Evolutionary conservation across 2,888 invertebrate species (phyloP), one percentile per base, ranked within the genome.

Genomic region (Syritta pipiens): DNA sequence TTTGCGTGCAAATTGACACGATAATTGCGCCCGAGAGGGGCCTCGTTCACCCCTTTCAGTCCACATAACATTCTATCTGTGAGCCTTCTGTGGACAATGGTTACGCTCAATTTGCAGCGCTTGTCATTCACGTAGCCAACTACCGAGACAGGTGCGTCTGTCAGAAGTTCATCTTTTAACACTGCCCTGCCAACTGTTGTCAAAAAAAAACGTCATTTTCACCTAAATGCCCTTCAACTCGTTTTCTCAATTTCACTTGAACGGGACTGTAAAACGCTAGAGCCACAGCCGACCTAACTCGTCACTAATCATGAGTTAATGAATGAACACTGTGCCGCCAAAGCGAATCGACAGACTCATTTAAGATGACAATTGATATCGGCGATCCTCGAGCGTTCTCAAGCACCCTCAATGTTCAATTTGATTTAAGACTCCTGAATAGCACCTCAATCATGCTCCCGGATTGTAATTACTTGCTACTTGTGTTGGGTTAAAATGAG

Each of bases 391-490:
- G 46, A 57, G 57, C 17, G 59, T 24, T 49, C 48, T 55, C 51
- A 37, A 69, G 69, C 35, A 46, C 60, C 19, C 44, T 69, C 51
- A 30, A 65, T 59, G 63, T 63, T 81, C 69, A 69, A 63, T 69
- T 75, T 60, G 26, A 57, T 49, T 77, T 71, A 65, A 71, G 51
- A 63, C 63, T 71, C 48, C 63, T 65, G 76, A 77, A 77, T 71
- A 71, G 76, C 76, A 77, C 76, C 76, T 77, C 77, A 79, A 72
- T 72, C 72, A 76, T 71, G 72, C 72, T 71, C 67, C 65, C 77
- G 75, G 71, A 82, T 83, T 82, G 81, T 83, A 83, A 83, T 83
- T 83, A 83, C 81, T 81, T 81, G 82, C 83, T 83, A 83, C 83
- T 83, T 83, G 83, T 82, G 81, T 83, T 83, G 81, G 82, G 68